A percentile compares a stretch with the other conserved stretches of the same genome.
phyloP scores from a whole-genome alignment of 2,888 invertebrate species.

The Synergus laeviventris region DNA sequence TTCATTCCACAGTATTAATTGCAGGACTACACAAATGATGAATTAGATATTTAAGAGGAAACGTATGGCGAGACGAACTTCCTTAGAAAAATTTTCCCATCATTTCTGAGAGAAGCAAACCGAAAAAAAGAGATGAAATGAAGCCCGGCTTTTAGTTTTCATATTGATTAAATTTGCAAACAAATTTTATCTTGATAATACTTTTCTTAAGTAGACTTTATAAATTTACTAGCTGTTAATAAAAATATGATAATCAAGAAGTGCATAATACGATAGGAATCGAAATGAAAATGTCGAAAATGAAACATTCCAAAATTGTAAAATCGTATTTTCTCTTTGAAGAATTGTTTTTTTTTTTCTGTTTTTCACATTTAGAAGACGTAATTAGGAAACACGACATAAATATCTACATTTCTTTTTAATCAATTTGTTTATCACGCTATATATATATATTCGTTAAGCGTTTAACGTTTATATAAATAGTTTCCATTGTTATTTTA shows the following conservation, averaged over 20 bases:
- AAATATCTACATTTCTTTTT: constrained; percentile 38
- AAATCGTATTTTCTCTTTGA: background rate
- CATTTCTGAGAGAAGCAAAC: background rate
- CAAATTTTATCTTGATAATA: background rate
- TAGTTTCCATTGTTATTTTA: constrained; percentile 43
- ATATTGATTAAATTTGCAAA: background rate
- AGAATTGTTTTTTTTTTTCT: background rate
- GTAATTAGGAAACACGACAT: background rate
- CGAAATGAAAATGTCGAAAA: constrained; percentile 11
- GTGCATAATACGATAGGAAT: background rate
- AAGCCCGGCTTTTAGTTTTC: background rate
- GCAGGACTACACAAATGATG: constrained; percentile 33
- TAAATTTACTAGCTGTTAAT: background rate
- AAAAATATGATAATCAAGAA: background rate
- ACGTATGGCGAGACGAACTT: constrained; percentile 25
- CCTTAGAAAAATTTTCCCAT: background rate
- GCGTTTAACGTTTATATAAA: constrained; percentile 40
- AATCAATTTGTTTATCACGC: constrained; percentile 2
- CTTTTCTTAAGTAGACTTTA: background rate
- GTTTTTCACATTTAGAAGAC: background rate
- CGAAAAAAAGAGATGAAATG: background rate
- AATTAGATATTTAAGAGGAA: constrained; percentile 22
- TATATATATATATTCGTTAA: constrained; percentile 14
- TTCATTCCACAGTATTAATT: constrained; percentile 43
- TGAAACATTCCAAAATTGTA: constrained; percentile 24